Evolutionary conservation across 2,797 vertebrate species (phyloP), one percentile per base, ranked within the genome.

Genomic region (Notoglanidium macrostoma): DNA sequence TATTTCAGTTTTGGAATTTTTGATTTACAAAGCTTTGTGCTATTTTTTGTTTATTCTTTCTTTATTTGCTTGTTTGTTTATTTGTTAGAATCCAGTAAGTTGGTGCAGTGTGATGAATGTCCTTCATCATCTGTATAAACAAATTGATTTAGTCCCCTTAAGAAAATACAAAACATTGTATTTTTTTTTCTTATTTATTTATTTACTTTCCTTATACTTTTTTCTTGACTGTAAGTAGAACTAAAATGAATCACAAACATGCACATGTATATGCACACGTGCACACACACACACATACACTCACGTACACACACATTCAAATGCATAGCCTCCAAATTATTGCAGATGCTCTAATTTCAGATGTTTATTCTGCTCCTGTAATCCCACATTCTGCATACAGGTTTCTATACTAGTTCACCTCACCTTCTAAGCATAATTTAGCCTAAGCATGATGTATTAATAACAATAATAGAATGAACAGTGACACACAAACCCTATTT

Each of bases 341-440:
- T 86, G 77, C 63, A 55, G 61, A 79, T 68, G 61, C 79, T 84
- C 80, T 88, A n/a, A 70, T 79, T 67, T 78, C 76, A 86, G n/a
- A 76, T 65, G 72, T 74, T 74, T 6, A 54, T 57, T 86, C 40
- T 79, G 29, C 68, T 68, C 63, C 68, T 73, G 21, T 63, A 65
- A 88, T 12, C n/a, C 40, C 15, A 49, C 3, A 59, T 32, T 63
- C 49, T 0, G 7, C 8, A 29, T 23, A 44, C 1, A 5, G 10
- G 17, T 1, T 70, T 70, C 19, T 73, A 21, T 10, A 80, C 29
- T 26, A 84, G 49, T 55, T 87, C 79, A 84, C 49, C 49, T 85
- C 51, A 63, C 78, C 63, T 21, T 84, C 70, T 12, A 51, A 17
- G 12, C 57, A 46, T 84, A 82, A 87, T 63, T 82, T 87, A 84